A percentile compares a stretch with the other conserved stretches of the same genome.
phyloP scores from a whole-genome alignment of 1,140 invertebrate species.

The Pogonomyrmex californicus region DNA sequence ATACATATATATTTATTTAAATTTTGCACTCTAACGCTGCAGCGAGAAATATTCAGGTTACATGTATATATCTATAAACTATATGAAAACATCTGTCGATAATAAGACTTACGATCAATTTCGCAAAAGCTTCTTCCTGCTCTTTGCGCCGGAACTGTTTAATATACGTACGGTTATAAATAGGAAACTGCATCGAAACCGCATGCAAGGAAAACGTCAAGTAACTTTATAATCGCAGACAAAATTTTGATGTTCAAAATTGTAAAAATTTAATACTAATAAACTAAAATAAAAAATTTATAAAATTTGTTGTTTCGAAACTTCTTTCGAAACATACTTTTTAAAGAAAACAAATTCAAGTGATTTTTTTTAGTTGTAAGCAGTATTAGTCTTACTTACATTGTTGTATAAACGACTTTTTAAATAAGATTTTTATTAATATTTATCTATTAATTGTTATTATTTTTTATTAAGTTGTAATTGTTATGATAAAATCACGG shows the following conservation, averaged over 20 bases:
- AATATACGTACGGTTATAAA: conserved; percentile 5
- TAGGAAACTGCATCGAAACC: conserved; percentile 2
- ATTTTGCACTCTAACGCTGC: background rate
- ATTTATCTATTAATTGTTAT: background rate
- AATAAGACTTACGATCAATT: conserved; percentile 38
- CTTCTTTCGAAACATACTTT: background rate
- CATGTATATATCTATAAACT: background rate
- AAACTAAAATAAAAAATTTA: no score
- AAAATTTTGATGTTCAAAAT: conserved; percentile 15
- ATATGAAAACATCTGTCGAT: background rate
- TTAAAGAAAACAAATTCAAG: background rate
- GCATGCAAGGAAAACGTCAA: background rate
- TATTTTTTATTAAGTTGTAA: background rate
- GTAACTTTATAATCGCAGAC: background rate
- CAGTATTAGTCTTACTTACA: background rate
- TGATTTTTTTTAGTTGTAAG: background rate
- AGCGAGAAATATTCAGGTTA: background rate
- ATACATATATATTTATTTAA: background rate
- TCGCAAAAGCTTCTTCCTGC: background rate
- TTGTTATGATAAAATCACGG: background rate
- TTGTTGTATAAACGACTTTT: background rate
- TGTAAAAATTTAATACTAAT: background rate
- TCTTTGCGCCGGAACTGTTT: conserved; percentile 10
- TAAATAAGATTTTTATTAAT: background rate
- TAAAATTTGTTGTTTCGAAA: background rate